Evolutionary conservation across 1,140 invertebrate species (phyloP), one percentile per base, ranked within the genome.

Genomic region (Hypsibius dujardini): DNA sequence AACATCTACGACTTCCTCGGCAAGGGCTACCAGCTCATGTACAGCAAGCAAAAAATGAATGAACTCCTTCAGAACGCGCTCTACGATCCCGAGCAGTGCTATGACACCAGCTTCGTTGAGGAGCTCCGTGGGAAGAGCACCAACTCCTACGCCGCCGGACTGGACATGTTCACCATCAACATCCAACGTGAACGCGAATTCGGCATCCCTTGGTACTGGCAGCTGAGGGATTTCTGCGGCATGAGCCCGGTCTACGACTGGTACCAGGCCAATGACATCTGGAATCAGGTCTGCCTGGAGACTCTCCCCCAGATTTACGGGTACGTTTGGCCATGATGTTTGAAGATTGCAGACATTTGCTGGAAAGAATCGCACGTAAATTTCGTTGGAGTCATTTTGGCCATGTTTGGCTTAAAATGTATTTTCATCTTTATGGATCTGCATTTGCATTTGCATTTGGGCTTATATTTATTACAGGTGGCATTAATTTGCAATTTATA

Each of bases 11-110:
- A 67, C 7, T 67, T 14, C 62, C 42, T 67, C 62, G 7, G 42
- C 62, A 12, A 42, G 3, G 7, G 7, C 62, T 67, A 67, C 62
- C 7, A 7, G 7, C 62, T 67, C 7, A 42, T 67, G 62, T 67
- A 7, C 62, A 67, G 62, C 42, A 67, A 67, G 62, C 7, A 67
- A 12, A 67, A 67, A 42, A 3, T 7, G 7, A 67, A 67, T 42
- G 62, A 67, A 42, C 62, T 67, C 12, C 7, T 67, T 12, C 12
- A 12, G 12, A 67, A 67, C 62, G 7, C 62, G 12, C 62, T 67
- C 12, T 67, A 67, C 62, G 62, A 67, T 42, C 62, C 62, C 62
- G 62, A 67, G 62, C 62, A 67, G 62, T 67, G 62, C 62, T 67
- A 67, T 42, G 62, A 67, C 62, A 3, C 62, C 42, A 3, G 3